Evolutionary conservation across 2,797 vertebrate genomes (phyloP), one percentile per base, ranked within the genome.

Genomic region (Dendrocincla fuliginosa): DNA sequence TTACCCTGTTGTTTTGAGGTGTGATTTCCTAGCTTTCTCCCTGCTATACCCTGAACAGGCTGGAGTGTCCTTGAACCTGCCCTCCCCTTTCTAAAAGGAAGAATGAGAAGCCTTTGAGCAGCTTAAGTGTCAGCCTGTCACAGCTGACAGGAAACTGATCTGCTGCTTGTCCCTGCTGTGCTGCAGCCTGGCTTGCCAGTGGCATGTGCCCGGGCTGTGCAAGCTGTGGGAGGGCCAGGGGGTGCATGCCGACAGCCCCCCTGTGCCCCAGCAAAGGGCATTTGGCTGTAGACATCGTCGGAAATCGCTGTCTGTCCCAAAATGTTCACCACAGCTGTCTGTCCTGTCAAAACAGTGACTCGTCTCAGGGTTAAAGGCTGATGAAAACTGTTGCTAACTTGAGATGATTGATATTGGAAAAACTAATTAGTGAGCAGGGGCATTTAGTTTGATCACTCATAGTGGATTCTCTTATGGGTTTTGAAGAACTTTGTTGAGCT

Each of bases 131-230:
- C 37, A 37, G 89, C 94, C 37, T 60, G 83, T 79, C 4, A 75
- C 98, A 98, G 98, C 98, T 98, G 98, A 97, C 98, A 97, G 97
- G 97, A 98, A 98, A 97, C 65, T 47, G 97, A 98, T 98, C 97
- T 97, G 95, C 76, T 20, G 53, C 95, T 96, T 97, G 96, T 96
- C 97, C 96, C 88, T 2, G 84, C 88, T 2, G 82, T 44, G 39
- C 30, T 64, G 90, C 60, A 76, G 91, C 92, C 88, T 11, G 53
- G 44, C 84, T 91, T 93, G 96, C 95, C 22, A 70, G 59, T 49
- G 44, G 78, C 95, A 87, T 96, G 96, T 63, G 73, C 89, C 27
- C 14, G 2, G 77, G 93, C 32, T 73, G 57, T 42, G 44, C 27
- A 3, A 88, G 74, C 56, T 71, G 64, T 27, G 49, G 2, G 17